These are phyloP conservation scores for Junonia oenone DNA, from an alignment of 2,888 invertebrate species.

Conservation along the genomic window DNA sequence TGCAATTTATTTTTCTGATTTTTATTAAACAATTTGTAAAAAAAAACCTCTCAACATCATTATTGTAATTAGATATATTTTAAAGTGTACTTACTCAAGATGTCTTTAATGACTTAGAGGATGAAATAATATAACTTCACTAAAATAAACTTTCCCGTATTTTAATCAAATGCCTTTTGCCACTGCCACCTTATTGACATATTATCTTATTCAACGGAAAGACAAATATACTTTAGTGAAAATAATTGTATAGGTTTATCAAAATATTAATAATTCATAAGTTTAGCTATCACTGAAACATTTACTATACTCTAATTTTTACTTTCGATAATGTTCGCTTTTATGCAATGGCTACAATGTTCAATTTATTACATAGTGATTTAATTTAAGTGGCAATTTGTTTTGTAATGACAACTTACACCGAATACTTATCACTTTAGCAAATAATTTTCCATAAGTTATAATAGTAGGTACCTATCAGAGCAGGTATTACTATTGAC, in stretches of 20 bases:
- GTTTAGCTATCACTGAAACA: background rate
- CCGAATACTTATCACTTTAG: conserved; percentile 15
- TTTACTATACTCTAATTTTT: background rate
- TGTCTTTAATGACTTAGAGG: too few relatives aligned
- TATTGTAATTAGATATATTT: too few relatives aligned
- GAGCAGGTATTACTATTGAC: background rate
- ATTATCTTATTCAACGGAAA: background rate
- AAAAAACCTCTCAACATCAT: too few relatives aligned
- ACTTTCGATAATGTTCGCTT: background rate
- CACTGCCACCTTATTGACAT: too few relatives aligned
- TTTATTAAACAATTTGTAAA: too few relatives aligned
- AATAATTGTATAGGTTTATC: background rate
- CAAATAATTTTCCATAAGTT: conserved; percentile 24
- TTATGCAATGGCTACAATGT: background rate
- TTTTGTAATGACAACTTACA: conserved; percentile 16
- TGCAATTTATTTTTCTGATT: too few relatives aligned
- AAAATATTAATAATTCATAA: background rate
- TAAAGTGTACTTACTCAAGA: too few relatives aligned
- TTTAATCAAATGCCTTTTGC: too few relatives aligned
- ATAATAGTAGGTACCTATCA: conserved; percentile 17
- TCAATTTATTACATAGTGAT: conserved; percentile 17
- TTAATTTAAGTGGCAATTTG: conserved; percentile 15
- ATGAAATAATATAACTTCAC: too few relatives aligned
- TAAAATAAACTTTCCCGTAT: too few relatives aligned
- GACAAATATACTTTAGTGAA: background rate